Percentiles rank a stretch among this genome's conserved stretches.
These are phyloP conservation scores for Drosophila jambulina DNA, from an alignment of 1,140 invertebrate species.

Conservation along the genomic window DNA sequence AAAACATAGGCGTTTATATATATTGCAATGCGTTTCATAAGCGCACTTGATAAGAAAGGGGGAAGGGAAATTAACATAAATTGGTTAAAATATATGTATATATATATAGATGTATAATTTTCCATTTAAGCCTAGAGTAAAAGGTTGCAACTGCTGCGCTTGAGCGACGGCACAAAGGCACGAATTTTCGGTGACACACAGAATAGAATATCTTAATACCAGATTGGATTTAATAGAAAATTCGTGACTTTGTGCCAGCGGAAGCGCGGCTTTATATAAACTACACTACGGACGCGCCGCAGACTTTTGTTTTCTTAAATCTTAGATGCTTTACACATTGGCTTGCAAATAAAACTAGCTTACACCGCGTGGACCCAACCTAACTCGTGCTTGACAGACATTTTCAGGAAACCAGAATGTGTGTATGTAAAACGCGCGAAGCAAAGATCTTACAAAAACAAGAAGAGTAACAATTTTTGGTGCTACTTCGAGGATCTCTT, in stretches of 20 bases:
- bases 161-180: constrained; percentile 19
- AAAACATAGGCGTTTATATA: constrained; percentile 32
- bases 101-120: constrained; percentile 41
- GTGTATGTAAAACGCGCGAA: constrained; percentile 6
- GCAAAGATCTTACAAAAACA: background rate
- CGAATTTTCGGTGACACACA: constrained; percentile 17
- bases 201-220: constrained; percentile 11
- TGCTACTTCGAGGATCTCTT: background rate
- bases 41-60: constrained; percentile 63
- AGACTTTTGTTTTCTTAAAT: constrained; percentile 9
- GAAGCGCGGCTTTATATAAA: constrained; percentile 36
- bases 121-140: constrained; percentile 50
- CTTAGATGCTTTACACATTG: constrained; percentile 48
- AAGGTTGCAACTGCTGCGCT: constrained; percentile 30
- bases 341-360: constrained; percentile 40
- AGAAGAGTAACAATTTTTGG: background rate
- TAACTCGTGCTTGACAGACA: constrained; percentile 21
- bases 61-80: constrained; percentile 37
- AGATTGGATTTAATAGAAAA: constrained; percentile 12
- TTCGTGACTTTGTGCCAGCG: constrained; percentile 26
- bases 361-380: constrained; percentile 6
- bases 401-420: constrained; percentile 48
- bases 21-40: constrained; percentile 81
- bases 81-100: constrained; percentile 42
- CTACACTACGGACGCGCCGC: constrained; percentile 59